Conservation (phyloP, 2,113 vertebrate genomes). For the Macquaria ambigua region DNA sequence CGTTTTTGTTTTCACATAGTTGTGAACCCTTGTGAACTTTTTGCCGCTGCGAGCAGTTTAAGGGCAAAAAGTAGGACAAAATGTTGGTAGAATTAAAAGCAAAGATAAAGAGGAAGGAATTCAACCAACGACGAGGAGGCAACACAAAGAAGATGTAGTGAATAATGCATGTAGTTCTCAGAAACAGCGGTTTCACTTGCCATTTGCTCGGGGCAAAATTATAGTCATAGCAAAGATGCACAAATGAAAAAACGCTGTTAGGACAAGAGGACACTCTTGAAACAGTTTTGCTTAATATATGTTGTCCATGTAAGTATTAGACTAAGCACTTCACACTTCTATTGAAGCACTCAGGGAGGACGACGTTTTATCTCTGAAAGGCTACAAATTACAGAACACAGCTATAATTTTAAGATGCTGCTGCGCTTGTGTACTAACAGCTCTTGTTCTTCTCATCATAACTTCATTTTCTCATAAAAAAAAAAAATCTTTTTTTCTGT, state of each 20-base stretch:
- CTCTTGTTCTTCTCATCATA: constrained; percentile 15
- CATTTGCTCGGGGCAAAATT: constrained; percentile 28
- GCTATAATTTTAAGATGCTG: constrained; percentile 12
- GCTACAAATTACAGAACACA: background rate
- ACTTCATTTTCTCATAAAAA: constrained; percentile 6
- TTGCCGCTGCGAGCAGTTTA: constrained; percentile 21
- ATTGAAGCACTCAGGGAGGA: background rate
- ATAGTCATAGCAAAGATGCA: constrained; percentile 6
- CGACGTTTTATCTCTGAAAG: constrained; percentile 1
- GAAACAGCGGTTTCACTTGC: constrained; percentile 42
- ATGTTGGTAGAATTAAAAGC: constrained; percentile 40
- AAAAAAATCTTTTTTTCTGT: background rate
- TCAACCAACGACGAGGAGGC: constrained; percentile 16
- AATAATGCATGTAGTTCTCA: constrained; percentile 58
- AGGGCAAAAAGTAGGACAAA: constrained; percentile 40
- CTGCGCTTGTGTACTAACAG: constrained; percentile 17
- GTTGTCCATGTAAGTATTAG: constrained; percentile 1
- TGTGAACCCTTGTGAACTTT: constrained; percentile 6
- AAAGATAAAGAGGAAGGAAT: constrained; percentile 27
- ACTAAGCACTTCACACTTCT: background rate
- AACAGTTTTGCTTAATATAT: constrained; percentile 18
- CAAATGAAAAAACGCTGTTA: constrained; percentile 21
- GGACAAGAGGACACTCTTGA: constrained; percentile 30
- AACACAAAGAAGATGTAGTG: constrained; percentile 34
- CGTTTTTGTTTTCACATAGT: constrained; percentile 16